Conservation (phyloP, 2,888 invertebrate genomes). For the Sisyra terminalis region DNA sequence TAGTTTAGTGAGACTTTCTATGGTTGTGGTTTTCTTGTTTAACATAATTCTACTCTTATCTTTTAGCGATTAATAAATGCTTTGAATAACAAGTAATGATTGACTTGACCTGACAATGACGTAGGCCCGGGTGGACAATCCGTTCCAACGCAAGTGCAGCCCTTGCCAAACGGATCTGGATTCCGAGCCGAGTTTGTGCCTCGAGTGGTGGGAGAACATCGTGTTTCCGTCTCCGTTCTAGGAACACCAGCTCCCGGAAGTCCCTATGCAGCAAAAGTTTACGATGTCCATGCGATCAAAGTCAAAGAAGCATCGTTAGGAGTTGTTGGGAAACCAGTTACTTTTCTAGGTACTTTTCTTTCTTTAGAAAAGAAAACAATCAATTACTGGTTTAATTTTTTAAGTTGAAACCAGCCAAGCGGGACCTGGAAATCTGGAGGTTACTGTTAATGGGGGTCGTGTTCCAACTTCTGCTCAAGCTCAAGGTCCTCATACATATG, state of each 20-base stretch:
- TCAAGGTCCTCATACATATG: slow-evolving; percentile 90
- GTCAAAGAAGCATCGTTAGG: slow-evolving; percentile 82
- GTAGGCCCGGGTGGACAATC: slow-evolving; percentile 85
- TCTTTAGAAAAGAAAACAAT: neutral
- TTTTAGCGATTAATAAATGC: too few species aligned
- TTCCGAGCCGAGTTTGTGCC: slow-evolving; percentile 88
- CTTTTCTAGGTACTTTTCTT: slow-evolving; percentile 56
- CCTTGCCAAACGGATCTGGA: slow-evolving; percentile 60
- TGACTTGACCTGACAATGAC: slow-evolving; percentile 10
- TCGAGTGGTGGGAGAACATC: slow-evolving; percentile 78
- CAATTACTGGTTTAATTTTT: neutral
- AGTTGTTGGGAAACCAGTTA: slow-evolving; percentile 78
- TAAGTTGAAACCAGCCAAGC: slow-evolving; percentile 94
- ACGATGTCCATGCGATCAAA: slow-evolving; percentile 85
- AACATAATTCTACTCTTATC: too few species aligned
- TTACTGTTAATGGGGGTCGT: slow-evolving; percentile 93
- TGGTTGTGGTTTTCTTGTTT: too few species aligned
- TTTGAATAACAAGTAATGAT: slow-evolving; percentile 1
- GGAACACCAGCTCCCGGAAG: slow-evolving; percentile 75
- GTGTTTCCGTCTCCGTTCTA: slow-evolving; percentile 72
- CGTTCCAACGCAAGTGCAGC: slow-evolving; percentile 75
- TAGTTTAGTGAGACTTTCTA: too few species aligned
- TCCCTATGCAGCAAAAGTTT: slow-evolving; percentile 89
- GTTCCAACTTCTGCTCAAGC: slow-evolving; percentile 95
- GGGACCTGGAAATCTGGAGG: slow-evolving; percentile 95